Base-by-base conservation (phyloP, 2,888 invertebrate genomes). In the Cephus nigrinus region DNA sequence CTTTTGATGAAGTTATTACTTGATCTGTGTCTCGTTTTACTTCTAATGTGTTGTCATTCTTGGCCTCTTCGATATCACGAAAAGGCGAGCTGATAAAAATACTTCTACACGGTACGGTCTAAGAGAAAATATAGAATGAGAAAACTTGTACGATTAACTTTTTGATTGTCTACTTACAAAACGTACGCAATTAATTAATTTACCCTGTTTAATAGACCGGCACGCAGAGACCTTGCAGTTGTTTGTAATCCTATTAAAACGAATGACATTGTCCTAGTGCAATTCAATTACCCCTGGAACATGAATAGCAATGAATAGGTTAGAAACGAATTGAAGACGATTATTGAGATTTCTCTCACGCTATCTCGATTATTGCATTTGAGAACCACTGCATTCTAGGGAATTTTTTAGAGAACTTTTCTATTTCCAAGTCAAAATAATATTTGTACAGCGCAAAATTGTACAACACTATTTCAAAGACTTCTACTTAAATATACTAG, bases 1-100 rank as follows among this genome's bases (percentile, higher is more conserved):
- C 96, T 88, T 94, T 95, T 0, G 92, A 79, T 55, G 93, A 92
- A 83, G 93, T 92, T 55, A 84, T 76, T 23, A 81, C 75, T 84
- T 88, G 90, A 81, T 91, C 89, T 75, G 23, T 11, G 5, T 78
- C 71, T 40, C 40, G 71, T 69, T 75, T 34, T 11, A 23, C 23
- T 11, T 12, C 69, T 74, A 32, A 40, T 9, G 75, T 72, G 9
- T 76, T 36, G 12, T 30, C 74, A 69, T 75, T 76, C 33, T 78
- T 79, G 35, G 73, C 75, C 12, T 79, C 11, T 12, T 78, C 75
- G 12, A 1, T 71, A 31, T 71, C 75, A 31, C 36, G 73, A 9
- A 74, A 78, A 31, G 69, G 74, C 9, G 76, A 31, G 34, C 68
- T 78, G 33, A 72, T 79, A 15, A 81, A 82, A 36, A 88, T 78